Base-by-base conservation (phyloP, 2,888 invertebrate genomes). In the Drosophila subsilvestris region DNA sequence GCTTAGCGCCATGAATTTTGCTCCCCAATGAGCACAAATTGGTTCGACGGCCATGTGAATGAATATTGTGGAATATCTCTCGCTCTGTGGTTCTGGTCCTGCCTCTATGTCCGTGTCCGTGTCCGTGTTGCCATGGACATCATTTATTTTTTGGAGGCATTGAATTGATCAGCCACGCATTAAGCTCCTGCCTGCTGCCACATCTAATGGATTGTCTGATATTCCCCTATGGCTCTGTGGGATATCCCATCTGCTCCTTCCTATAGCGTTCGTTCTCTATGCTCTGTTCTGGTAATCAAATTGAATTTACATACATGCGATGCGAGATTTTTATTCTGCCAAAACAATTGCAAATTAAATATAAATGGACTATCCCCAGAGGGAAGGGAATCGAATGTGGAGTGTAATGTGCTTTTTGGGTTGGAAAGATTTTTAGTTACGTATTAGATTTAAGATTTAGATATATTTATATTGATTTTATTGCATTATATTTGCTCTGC, bases 181-280 rank as follows among this genome's bases (percentile, higher is more conserved):
- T 60, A 70, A 71, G 70, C 70, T 76, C 68, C 37, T n/a, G 5
- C 14, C 56, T 66, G 37, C 37, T 75, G 79, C 69, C 76, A 68
- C 59, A 70, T 74, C 76, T 78, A 80, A 80, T 80, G 76, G 78
- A 80, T 80, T 80, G 77, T 80, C 76, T 74, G 74, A 57, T 62
- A 77, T 73, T 65, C 65, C 62, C 51, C n/a, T 32, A n/a, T 48
- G 63, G 22, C 54, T 20, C 20, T 47, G 63, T 18, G 62, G 18
- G 6, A 1, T 14, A 7, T 37, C 37, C 37, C 37, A 37, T 14
- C 32, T 32, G 37, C 37, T 14, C 37, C 37, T 32, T 1, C 12
- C 37, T 14, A 7, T 14, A 12, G 20, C 20, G 20, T 43, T 49
- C 20, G 65, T 47, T 42, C 17, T 44, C n/a, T 14, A 37, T 49